Evolutionary conservation across 2,888 invertebrate species (phyloP).

Genomic region (Proisotoma minuta): DNA sequence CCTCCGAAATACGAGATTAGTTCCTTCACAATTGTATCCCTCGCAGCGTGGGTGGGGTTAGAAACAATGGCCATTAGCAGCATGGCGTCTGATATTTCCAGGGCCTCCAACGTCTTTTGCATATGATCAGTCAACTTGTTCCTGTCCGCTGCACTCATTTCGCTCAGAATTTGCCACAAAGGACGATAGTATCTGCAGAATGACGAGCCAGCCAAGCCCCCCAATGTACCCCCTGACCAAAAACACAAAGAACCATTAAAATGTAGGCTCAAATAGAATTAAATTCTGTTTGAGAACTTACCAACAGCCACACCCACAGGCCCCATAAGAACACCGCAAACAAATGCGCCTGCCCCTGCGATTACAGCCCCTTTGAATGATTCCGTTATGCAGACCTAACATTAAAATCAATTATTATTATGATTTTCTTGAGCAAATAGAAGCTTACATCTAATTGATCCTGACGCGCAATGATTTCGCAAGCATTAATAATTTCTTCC

Average conservation of each 20-base stretch:
- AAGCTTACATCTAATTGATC: slow-evolving; percentile 37
- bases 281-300: slow-evolving; percentile 9
- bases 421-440: background rate
- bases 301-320: slow-evolving; percentile 41
- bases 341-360: slow-evolving; percentile 32
- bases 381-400: background rate
- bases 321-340: slow-evolving; percentile 33
- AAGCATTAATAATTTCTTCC: slow-evolving; percentile 33
- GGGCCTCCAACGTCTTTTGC: slow-evolving; percentile 18
- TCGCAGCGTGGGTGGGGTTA: slow-evolving; percentile 18
- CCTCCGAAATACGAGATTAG: slow-evolving; percentile 6
- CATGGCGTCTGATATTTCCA: slow-evolving; percentile 39
- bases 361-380: slow-evolving; percentile 28
- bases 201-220: slow-evolving; percentile 25
- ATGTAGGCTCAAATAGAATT: background rate
- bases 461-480: slow-evolving; percentile 33
- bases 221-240: slow-evolving; percentile 31
- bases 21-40: slow-evolving; percentile 24
- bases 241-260: background rate
- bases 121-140: slow-evolving; percentile 31
- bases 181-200: slow-evolving; percentile 34
- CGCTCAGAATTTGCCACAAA: slow-evolving; percentile 22
- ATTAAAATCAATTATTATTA: background rate
- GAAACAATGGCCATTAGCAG: slow-evolving; percentile 33
- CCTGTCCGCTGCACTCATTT: slow-evolving; percentile 35